Percentiles rank a stretch among this genome's conserved stretches.
Evolutionary conservation across 2,113 vertebrate genomes (phyloP).

Genomic region (Percina caprodes): DNA sequence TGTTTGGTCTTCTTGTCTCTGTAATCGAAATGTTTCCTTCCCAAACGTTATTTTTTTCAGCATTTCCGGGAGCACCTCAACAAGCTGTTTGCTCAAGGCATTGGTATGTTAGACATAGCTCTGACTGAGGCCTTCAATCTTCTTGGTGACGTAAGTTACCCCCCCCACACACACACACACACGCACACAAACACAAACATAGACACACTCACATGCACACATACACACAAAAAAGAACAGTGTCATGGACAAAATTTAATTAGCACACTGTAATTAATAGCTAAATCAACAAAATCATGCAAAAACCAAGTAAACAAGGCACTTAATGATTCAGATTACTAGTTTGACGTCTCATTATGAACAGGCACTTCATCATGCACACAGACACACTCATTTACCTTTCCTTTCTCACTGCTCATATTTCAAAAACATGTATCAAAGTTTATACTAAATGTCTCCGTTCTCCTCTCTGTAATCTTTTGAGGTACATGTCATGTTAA

Average conservation of each 20-base stretch:
- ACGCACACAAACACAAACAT: background rate
- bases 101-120: slow-evolving; percentile 96
- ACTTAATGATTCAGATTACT: slow-evolving; percentile 56
- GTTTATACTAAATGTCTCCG: background rate
- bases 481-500: background rate
- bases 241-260: slow-evolving; percentile 56
- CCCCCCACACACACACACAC: background rate
- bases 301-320: slow-evolving; percentile 65
- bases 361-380: slow-evolving; percentile 41
- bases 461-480: slow-evolving; percentile 1
- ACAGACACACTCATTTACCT: background rate
- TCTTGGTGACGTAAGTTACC: slow-evolving; percentile 91
- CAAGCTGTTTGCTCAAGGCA: slow-evolving; percentile 95
- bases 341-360: slow-evolving; percentile 51
- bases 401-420: background rate
- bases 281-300: slow-evolving; percentile 59
- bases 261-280: slow-evolving; percentile 64
- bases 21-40: background rate
- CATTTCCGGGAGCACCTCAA: slow-evolving; percentile 96
- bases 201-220: background rate
- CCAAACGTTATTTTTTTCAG: slow-evolving; percentile 79
- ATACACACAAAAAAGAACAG: background rate
- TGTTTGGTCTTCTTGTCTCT: background rate
- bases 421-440: slow-evolving; percentile 4
- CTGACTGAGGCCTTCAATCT: slow-evolving; percentile 96